Evolutionary conservation across 2,113 vertebrate species (phyloP).

Genomic region (Saimiri boliviensis): DNA sequence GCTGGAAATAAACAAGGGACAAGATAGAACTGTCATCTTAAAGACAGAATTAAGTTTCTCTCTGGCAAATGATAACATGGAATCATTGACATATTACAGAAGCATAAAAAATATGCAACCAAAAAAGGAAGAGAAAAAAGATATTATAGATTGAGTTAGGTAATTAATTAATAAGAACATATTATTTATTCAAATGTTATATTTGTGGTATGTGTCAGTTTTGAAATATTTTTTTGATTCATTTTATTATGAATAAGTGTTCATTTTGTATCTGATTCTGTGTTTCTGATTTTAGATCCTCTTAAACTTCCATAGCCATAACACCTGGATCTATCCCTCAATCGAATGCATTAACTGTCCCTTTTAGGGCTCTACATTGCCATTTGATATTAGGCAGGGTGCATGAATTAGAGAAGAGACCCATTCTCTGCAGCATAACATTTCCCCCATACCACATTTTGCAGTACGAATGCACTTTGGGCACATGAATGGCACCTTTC

Average conservation of each 20-base stretch:
- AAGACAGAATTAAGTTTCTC: not conserved
- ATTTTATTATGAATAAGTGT: not conserved
- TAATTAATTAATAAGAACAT: not conserved
- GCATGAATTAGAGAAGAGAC: not conserved
- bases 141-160: not conserved
- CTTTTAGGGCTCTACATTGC: not conserved
- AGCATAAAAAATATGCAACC: not conserved
- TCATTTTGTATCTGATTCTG: not conserved
- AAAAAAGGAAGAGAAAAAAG: not conserved
- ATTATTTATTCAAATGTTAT: not conserved
- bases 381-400: not conserved
- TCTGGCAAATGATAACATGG: not conserved
- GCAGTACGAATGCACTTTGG: not conserved
- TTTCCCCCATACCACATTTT: not conserved
- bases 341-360: not conserved
- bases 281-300: not conserved
- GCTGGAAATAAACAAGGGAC: not conserved
- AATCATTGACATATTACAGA: not conserved
- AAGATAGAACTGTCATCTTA: not conserved
- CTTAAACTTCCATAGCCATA: not conserved
- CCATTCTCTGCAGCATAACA: fast-evolving
- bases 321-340: not conserved
- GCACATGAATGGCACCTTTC: not conserved
- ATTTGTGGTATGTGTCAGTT: not conserved
- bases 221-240: not conserved